These are phyloP conservation scores for Malurus leucopterus DNA, from an alignment of 2,797 vertebrate genomes.

Conservation along the genomic window DNA sequence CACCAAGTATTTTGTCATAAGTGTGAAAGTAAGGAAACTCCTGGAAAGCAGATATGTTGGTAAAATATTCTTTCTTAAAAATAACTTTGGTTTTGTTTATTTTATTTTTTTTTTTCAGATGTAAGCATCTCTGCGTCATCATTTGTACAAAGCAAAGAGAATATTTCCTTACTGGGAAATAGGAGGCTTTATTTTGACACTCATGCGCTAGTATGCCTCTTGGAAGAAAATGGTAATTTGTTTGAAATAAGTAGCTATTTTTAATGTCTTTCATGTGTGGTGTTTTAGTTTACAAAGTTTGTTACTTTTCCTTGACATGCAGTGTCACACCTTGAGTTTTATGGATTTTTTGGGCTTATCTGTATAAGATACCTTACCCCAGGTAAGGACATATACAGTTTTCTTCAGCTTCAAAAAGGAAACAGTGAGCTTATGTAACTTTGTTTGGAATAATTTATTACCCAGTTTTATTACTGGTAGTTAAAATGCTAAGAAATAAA, in stretches of 20 bases:
- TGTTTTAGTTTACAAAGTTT: neutral
- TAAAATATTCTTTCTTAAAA: neutral
- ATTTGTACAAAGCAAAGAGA: slow-evolving; percentile 65
- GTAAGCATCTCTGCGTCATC: slow-evolving; percentile 64
- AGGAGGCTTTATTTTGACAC: slow-evolving; percentile 88
- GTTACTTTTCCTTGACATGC: neutral
- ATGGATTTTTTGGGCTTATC: neutral
- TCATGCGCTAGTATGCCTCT: slow-evolving; percentile 84
- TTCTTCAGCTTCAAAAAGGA: neutral
- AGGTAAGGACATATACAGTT: accelerated
- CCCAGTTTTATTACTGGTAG: neutral
- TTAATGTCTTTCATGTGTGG: accelerated
- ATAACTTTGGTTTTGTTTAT: neutral
- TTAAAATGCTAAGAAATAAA: neutral
- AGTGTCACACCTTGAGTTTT: neutral
- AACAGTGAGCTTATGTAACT: neutral
- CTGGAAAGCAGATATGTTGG: neutral
- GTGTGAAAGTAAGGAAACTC: neutral
- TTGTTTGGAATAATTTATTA: neutral
- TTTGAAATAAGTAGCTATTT: neutral
- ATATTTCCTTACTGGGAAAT: slow-evolving; percentile 66
- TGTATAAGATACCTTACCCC: neutral
- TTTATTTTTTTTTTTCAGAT: slow-evolving; percentile 61
- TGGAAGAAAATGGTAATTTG: slow-evolving; percentile 86
- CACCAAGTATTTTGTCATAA: neutral